These are phyloP conservation scores for Meiosimyza decipiens DNA, from an alignment of 2,888 invertebrate genomes.

Conservation along the genomic window DNA sequence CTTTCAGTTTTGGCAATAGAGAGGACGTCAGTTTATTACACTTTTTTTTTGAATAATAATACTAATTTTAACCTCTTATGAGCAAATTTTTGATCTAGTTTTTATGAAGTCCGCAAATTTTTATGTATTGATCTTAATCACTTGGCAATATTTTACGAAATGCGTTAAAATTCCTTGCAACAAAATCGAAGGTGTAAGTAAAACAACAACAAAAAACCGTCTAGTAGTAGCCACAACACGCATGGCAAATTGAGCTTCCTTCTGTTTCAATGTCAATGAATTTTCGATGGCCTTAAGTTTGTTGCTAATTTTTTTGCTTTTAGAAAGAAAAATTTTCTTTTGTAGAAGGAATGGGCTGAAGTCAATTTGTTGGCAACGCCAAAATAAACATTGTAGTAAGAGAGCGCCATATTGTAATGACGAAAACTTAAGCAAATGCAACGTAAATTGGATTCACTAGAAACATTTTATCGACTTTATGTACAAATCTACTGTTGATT, in stretches of 20 bases:
- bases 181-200: neutral
- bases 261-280: conserved; percentile 35
- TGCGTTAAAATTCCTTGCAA: conserved; percentile 35
- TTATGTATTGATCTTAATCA: conserved; percentile 37
- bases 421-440: neutral
- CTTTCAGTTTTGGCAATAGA: neutral
- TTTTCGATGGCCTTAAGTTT: conserved; percentile 2
- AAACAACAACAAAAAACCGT: conserved; percentile 11
- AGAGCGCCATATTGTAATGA: conserved; percentile 7
- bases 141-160: conserved; percentile 46
- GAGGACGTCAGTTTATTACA: too few species aligned
- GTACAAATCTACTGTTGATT: too few species aligned
- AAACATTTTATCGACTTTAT: neutral
- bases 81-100: conserved; percentile 37
- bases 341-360: conserved; percentile 9
- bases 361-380: conserved; percentile 14
- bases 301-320: neutral
- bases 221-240: neutral
- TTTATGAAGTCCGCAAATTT: conserved; percentile 35
- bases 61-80: neutral
- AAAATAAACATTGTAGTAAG: conserved; percentile 9
- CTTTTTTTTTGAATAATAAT: conserved; percentile 3
- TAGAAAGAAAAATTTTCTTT: neutral
- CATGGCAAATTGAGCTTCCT: conserved; percentile 16
- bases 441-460: neutral